These are phyloP conservation scores for Leptopilina syphax DNA, from an alignment of 2,888 invertebrate genomes.

Conservation along the genomic window DNA sequence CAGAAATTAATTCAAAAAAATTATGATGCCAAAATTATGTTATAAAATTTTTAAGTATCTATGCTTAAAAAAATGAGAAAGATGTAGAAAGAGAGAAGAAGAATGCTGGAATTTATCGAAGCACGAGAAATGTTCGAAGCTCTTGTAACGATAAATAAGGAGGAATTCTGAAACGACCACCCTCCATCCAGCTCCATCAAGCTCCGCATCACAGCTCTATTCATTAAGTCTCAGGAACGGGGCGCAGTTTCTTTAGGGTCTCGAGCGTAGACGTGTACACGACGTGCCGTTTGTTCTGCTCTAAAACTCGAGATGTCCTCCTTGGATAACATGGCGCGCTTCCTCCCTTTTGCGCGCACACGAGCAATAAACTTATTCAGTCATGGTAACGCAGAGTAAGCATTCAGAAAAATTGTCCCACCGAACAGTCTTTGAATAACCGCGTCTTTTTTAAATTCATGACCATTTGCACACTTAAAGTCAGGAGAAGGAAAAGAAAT, in stretches of 20 bases:
- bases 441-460: conserved; percentile 32
- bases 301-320: conserved; percentile 70
- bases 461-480: conserved; percentile 38
- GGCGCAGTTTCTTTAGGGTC: conserved; percentile 63
- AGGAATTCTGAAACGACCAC: conserved; percentile 48
- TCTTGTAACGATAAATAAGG: conserved; percentile 53
- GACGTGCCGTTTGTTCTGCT: conserved; percentile 70
- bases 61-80: not conserved
- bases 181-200: conserved; percentile 48
- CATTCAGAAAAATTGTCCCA: conserved; percentile 45
- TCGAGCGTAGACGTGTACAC: conserved; percentile 64
- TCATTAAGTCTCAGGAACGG: conserved; percentile 68
- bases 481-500: conserved; percentile 1
- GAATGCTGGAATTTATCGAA: conserved; percentile 12
- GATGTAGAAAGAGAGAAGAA: no score
- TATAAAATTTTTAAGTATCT: not conserved
- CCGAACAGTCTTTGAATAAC: conserved; percentile 3
- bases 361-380: conserved; percentile 53
- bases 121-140: conserved; percentile 46
- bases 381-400: conserved; percentile 42
- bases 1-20: no score
- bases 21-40: no score
- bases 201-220: conserved; percentile 53
- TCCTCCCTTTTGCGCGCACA: conserved; percentile 31
- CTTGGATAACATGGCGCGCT: conserved; percentile 64